Base-by-base conservation (phyloP, 2,888 invertebrate genomes). In the Ephialtes manifestator region DNA sequence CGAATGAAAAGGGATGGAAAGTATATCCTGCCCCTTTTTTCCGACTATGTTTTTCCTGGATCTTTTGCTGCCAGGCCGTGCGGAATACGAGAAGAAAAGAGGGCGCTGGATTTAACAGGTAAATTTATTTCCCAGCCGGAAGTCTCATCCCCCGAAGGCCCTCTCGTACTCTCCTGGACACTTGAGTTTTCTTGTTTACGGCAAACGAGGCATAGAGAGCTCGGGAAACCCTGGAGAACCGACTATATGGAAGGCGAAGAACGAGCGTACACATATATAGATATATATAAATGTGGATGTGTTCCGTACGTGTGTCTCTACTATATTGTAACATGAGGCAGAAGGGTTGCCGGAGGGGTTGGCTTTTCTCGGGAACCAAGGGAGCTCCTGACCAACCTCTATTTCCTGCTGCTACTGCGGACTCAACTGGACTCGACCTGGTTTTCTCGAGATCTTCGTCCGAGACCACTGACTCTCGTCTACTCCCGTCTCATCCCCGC, bases 61-160 rank as follows among this genome's bases (percentile, higher is more conserved):
- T 76, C 39, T 83, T 83, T 83, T 67, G 80, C 63, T 63, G 60
- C 77, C 68, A 51, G 31, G 60, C 24, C 58, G 67, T 10, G 53
- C 65, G 39, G 76, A 48, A 76, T 51, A 83, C 46, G 51, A 72
- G 82, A 55, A 79, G 72, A 74, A 83, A 77, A 70, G 75, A 83
- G 80, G 81, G 76, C 72, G 82, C 81, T 82, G 80, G 90, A 90
- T 90, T 90, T 90, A 89, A 90, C 90, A 89, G 88, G 90, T 91
- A 91, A 92, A 92, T 92, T 92, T 92, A 92, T 92, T 90, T 92
- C 89, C 89, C 86, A 77, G 82, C 86, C 90, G 89, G 90, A 90
- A 90, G 90, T 90, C 89, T 88, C 89, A 85, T 89, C 86, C 89
- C 85, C 80, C 83, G 60, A 83, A 83, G 83, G 74, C 60, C 53